phyloP scores from a whole-genome alignment of 2,113 vertebrate genomes.

The Campylomormyrus numenius region DNA sequence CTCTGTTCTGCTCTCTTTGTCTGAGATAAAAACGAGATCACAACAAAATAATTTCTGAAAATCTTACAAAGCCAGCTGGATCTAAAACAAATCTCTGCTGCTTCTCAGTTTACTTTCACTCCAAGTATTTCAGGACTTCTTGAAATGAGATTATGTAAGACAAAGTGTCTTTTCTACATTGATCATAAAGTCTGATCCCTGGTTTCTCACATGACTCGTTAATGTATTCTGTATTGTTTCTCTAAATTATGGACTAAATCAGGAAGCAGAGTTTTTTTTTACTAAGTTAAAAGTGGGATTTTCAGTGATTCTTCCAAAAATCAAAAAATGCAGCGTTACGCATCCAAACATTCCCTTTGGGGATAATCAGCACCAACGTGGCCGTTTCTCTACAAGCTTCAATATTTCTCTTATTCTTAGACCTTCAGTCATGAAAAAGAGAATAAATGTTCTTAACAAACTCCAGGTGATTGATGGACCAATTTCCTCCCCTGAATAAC shows the following conservation, averaged over 20 bases:
- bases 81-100: not conserved
- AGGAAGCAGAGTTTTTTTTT: not conserved
- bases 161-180: not conserved
- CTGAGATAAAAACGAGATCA: not conserved
- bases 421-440: conserved; percentile 36
- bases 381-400: conserved; percentile 25
- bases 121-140: conserved; percentile 7
- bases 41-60: not conserved
- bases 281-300: not conserved
- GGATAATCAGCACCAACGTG: conserved; percentile 37
- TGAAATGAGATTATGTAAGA: not conserved
- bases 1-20: not conserved
- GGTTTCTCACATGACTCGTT: not conserved
- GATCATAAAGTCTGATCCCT: not conserved
- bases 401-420: conserved; percentile 42
- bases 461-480: conserved; percentile 94
- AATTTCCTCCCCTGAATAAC: conserved; percentile 92
- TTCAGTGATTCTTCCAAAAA: not conserved
- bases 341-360: conserved; percentile 24
- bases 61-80: not conserved
- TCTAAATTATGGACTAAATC: not conserved
- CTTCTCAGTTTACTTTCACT: not conserved
- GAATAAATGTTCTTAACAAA: conserved; percentile 78
- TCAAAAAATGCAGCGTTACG: not conserved
- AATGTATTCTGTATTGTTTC: not conserved